phyloP scores from a whole-genome alignment of 2,888 invertebrate species.

The Encarsia formosa region DNA sequence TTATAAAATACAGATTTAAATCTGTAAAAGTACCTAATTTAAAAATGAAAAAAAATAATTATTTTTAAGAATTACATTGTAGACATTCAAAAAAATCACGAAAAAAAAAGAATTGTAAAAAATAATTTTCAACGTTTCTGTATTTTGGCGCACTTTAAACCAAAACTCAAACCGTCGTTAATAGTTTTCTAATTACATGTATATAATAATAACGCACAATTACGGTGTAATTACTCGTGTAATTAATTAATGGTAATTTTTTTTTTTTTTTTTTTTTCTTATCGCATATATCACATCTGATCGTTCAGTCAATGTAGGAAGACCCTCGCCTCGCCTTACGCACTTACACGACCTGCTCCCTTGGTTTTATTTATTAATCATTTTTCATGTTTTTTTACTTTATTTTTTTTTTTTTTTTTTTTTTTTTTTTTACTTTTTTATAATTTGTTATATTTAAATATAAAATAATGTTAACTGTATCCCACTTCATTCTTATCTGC shows the following conservation, averaged over 20 bases:
- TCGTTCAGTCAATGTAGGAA: slow-evolving; percentile 53
- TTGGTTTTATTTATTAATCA: slow-evolving; percentile 22
- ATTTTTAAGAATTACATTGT: too few species aligned
- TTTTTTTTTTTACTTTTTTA: too few species aligned
- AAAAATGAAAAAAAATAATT: too few species aligned
- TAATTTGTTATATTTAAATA: too few species aligned
- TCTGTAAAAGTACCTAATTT: too few species aligned
- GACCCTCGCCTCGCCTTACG: slow-evolving; percentile 48
- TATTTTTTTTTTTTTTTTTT: not conserved
- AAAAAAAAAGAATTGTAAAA: too few species aligned
- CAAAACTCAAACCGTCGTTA: not conserved
- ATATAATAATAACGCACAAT: slow-evolving; percentile 45
- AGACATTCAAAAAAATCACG: too few species aligned
- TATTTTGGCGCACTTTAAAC: too few species aligned
- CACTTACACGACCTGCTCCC: slow-evolving; percentile 34
- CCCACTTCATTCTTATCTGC: too few species aligned
- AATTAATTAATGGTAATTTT: slow-evolving; percentile 35
- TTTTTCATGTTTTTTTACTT: slow-evolving; percentile 1
- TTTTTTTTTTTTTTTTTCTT: slow-evolving; percentile 41
- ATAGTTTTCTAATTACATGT: slow-evolving; percentile 34
- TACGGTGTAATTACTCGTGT: slow-evolving; percentile 25
- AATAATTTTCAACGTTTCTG: too few species aligned
- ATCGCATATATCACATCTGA: slow-evolving; percentile 52
- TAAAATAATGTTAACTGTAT: too few species aligned
- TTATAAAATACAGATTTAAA: too few species aligned